These are phyloP conservation scores for Synanthedon vespiformis DNA, from an alignment of 2,888 invertebrate species.

Conservation along the genomic window DNA sequence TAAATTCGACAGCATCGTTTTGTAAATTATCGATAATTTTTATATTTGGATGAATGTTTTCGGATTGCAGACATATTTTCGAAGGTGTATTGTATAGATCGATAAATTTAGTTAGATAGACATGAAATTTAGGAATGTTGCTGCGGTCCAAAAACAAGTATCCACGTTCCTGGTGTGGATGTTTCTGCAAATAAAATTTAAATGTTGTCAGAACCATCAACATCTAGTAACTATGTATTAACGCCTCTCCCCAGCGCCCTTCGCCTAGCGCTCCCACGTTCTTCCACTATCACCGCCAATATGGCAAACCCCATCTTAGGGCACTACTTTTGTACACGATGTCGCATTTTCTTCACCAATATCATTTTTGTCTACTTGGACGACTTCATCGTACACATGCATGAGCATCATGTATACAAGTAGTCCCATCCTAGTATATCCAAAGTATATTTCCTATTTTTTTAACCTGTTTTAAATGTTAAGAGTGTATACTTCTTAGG, in stretches of 20 bases:
- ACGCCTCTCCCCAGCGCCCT: slow-evolving; percentile 47
- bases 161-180: slow-evolving; percentile 13
- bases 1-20: slow-evolving; percentile 17
- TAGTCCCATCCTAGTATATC: slow-evolving; percentile 44
- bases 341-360: slow-evolving; percentile 1
- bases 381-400: not conserved
- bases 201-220: slow-evolving; percentile 19
- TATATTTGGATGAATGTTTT: slow-evolving; percentile 22
- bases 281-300: slow-evolving; percentile 56
- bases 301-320: slow-evolving; percentile 41
- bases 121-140: slow-evolving; percentile 16
- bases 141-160: slow-evolving; percentile 27
- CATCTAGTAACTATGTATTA: slow-evolving; percentile 11
- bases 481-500: slow-evolving; percentile 53
- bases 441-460: slow-evolving; percentile 69
- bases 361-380: not conserved
- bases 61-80: slow-evolving; percentile 18
- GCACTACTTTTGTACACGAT: slow-evolving; percentile 37
- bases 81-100: slow-evolving; percentile 13
- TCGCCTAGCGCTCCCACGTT: slow-evolving; percentile 55
- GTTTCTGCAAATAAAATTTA: slow-evolving; percentile 18
- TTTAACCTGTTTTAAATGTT: slow-evolving; percentile 68
- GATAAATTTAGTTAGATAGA: slow-evolving; percentile 12
- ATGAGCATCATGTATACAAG: slow-evolving; percentile 26
- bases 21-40: slow-evolving; percentile 13